Conservation (phyloP, 1,140 invertebrate genomes). For the Dermatophagoides farinae region DNA sequence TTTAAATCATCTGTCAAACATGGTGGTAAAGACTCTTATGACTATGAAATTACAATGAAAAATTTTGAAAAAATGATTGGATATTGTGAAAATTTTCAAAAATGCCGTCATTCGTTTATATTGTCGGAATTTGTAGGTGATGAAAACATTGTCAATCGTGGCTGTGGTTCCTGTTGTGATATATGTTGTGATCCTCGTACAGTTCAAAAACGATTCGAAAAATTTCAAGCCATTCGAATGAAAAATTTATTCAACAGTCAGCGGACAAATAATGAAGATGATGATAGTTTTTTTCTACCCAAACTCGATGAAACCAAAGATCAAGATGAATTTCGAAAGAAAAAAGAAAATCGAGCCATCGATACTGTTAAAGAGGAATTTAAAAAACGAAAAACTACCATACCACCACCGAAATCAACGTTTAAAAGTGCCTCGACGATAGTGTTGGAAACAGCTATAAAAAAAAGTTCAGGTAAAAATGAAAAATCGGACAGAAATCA, state of each 20-base stretch:
- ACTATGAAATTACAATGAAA: slow-evolving; percentile 37
- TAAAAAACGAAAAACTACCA: not conserved
- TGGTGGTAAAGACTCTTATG: slow-evolving; percentile 16
- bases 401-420: not conserved
- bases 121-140: slow-evolving; percentile 19
- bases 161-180: slow-evolving; percentile 11
- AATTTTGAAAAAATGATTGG: slow-evolving; percentile 52
- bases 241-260: not conserved
- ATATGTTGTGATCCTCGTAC: slow-evolving; percentile 10
- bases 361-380: slow-evolving; percentile 13
- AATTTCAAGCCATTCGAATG: not conserved
- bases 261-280: not conserved
- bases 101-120: slow-evolving; percentile 18
- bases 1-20: slow-evolving; percentile 27
- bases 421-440: not conserved
- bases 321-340: not conserved
- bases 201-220: not conserved
- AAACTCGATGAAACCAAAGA: not conserved
- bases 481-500: too few relatives aligned
- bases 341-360: not conserved
- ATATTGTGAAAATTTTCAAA: slow-evolving; percentile 32
- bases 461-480: too few relatives aligned
- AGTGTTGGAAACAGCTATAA: too few relatives aligned
- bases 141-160: slow-evolving; percentile 1
- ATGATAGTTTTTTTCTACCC: slow-evolving; percentile 6